Percentiles rank a stretch among this genome's conserved stretches.
Evolutionary conservation across 2,113 vertebrate genomes (phyloP).

Genomic region (Phaethornis superciliosus): DNA sequence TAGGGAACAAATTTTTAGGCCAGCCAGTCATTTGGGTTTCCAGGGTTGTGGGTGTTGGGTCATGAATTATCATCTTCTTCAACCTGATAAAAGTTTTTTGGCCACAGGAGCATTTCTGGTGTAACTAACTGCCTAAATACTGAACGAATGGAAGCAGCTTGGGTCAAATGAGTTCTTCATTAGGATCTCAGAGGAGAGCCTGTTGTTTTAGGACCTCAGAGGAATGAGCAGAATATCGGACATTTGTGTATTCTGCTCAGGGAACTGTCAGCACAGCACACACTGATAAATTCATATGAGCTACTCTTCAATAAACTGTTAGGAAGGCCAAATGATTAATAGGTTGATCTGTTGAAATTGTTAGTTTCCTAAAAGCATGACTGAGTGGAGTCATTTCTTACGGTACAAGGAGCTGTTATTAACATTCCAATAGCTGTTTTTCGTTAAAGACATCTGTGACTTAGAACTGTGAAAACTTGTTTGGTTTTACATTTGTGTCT

Average conservation of each 20-base stretch:
- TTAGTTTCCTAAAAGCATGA: slow-evolving; percentile 50
- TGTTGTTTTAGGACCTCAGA: background rate
- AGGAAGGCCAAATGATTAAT: slow-evolving; percentile 53
- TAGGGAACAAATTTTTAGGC: background rate
- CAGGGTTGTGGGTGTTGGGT: background rate
- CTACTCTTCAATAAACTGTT: background rate
- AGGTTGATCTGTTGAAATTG: slow-evolving; percentile 38
- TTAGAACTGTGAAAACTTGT: slow-evolving; percentile 54
- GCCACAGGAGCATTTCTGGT: background rate
- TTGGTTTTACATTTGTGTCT: slow-evolving; percentile 57
- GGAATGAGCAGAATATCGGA: background rate
- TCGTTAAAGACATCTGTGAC: slow-evolving; percentile 66
- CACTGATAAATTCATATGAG: background rate
- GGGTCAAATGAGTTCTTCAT: slow-evolving; percentile 5
- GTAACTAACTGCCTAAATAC: background rate
- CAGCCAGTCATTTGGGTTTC: background rate
- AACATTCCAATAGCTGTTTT: slow-evolving; percentile 67
- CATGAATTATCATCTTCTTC: background rate
- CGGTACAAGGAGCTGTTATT: slow-evolving; percentile 46
- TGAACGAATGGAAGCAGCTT: background rate
- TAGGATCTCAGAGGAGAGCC: background rate
- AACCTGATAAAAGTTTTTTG: background rate
- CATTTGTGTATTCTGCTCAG: accelerated
- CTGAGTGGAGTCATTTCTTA: slow-evolving; percentile 49
- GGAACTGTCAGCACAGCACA: background rate